These are phyloP conservation scores for Irena cyanogastra DNA, from an alignment of 2,113 vertebrate species.

Conservation along the genomic window DNA sequence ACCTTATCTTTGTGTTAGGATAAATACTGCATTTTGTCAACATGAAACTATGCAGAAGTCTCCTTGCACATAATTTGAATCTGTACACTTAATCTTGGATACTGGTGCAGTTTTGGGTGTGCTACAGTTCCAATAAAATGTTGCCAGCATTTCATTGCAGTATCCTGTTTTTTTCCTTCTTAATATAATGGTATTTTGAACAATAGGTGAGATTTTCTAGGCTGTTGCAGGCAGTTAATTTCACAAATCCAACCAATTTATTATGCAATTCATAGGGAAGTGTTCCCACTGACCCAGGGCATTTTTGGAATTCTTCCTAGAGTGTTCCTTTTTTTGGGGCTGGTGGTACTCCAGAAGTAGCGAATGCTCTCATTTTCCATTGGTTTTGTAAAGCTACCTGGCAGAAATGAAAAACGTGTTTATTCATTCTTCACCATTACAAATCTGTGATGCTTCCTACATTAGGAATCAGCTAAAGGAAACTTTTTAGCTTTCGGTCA, in stretches of 20 bases:
- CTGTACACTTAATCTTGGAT: background rate
- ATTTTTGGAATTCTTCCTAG: background rate
- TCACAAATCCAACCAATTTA: background rate
- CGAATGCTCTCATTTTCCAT: rapidly evolving
- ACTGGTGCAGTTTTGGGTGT: background rate
- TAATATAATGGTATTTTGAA: background rate
- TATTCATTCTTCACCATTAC: background rate
- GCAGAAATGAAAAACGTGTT: background rate
- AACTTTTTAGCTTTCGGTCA: background rate
- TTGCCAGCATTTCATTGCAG: too few relatives aligned
- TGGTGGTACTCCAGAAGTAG: background rate
- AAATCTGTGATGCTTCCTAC: background rate
- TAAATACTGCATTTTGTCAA: background rate
- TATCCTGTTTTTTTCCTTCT: background rate
- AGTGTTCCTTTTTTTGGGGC: background rate
- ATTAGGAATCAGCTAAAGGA: background rate
- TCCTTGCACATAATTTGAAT: background rate
- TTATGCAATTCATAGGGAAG: background rate
- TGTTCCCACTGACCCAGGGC: background rate
- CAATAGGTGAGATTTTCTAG: background rate
- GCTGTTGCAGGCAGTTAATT: background rate
- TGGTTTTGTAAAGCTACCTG: background rate
- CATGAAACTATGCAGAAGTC: background rate
- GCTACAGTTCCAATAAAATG: background rate
- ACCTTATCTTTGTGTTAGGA: background rate